These are phyloP conservation scores for Chymomyza costata DNA, from an alignment of 1,140 invertebrate genomes.

Conservation along the genomic window DNA sequence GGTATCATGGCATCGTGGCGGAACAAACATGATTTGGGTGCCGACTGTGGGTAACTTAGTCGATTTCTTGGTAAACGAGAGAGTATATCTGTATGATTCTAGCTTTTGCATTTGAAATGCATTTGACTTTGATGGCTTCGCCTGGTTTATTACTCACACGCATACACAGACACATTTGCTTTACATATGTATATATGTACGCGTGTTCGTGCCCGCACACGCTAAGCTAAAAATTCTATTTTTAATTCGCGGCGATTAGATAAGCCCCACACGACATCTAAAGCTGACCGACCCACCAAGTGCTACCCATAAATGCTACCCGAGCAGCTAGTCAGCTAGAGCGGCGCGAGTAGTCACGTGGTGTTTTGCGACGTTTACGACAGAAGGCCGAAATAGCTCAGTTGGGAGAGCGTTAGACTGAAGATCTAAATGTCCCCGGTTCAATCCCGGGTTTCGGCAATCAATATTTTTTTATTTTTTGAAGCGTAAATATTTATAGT, in stretches of 20 bases:
- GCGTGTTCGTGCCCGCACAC: neutral
- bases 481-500: too few relatives aligned
- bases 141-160: neutral
- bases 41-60: slow-evolving; percentile 28
- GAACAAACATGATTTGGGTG: slow-evolving; percentile 69
- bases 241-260: slow-evolving; percentile 55
- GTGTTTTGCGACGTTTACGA: neutral
- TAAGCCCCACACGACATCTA: slow-evolving; percentile 29
- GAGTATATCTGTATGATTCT: slow-evolving; percentile 11
- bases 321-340: neutral
- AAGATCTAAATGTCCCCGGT: slow-evolving; percentile 88
- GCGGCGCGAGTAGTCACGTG: neutral
- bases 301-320: neutral
- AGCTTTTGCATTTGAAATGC: slow-evolving; percentile 30
- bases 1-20: slow-evolving; percentile 65
- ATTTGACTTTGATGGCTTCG: slow-evolving; percentile 38
- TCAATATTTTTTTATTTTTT: slow-evolving; percentile 4
- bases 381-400: slow-evolving; percentile 82
- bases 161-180: neutral
- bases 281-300: neutral
- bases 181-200: neutral
- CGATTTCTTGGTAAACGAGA: slow-evolving; percentile 23
- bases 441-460: slow-evolving; percentile 85
- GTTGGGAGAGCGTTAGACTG: slow-evolving; percentile 89
- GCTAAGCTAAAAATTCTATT: slow-evolving; percentile 44